Evolutionary conservation across 1,140 invertebrate species (phyloP).

Genomic region (Bombus picipes): DNA sequence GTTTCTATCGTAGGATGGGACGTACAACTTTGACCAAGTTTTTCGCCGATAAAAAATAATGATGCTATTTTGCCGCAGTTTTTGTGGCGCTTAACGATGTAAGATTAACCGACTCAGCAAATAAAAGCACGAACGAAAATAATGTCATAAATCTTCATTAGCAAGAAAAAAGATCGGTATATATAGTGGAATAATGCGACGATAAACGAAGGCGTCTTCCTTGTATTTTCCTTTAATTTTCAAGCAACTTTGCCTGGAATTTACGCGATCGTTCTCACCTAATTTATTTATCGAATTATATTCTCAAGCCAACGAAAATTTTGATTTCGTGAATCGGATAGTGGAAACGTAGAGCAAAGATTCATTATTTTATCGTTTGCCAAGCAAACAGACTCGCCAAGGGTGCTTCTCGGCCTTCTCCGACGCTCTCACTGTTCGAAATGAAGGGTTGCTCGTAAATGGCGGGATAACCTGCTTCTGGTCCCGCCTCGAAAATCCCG

Average conservation of each 20-base stretch:
- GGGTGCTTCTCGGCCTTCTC: slow-evolving; percentile 24
- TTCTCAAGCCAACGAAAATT: background rate
- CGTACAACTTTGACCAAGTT: slow-evolving; percentile 23
- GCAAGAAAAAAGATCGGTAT: slow-evolving; percentile 31
- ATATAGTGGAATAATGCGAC: slow-evolving; percentile 54
- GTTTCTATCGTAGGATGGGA: background rate
- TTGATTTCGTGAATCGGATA: background rate
- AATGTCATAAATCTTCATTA: slow-evolving; percentile 67
- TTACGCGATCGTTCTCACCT: background rate
- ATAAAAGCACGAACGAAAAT: slow-evolving; percentile 57
- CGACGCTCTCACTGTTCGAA: slow-evolving; percentile 34
- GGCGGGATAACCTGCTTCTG: slow-evolving; percentile 50
- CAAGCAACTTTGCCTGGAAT: background rate
- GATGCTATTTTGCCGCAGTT: slow-evolving; percentile 46
- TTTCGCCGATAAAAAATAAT: slow-evolving; percentile 41
- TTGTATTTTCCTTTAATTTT: slow-evolving; percentile 48
- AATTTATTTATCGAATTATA: slow-evolving; percentile 2
- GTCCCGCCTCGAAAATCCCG: slow-evolving; percentile 42
- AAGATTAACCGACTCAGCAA: slow-evolving; percentile 59
- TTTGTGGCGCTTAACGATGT: slow-evolving; percentile 51
- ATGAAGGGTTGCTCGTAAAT: slow-evolving; percentile 63
- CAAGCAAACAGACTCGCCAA: slow-evolving; percentile 54
- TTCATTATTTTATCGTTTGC: slow-evolving; percentile 59
- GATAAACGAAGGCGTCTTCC: slow-evolving; percentile 52
- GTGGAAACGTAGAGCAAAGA: background rate